Evolutionary conservation across 2,113 vertebrate genomes (phyloP), one percentile per base, ranked within the genome.

Genomic region (Podarcis cretensis): DNA sequence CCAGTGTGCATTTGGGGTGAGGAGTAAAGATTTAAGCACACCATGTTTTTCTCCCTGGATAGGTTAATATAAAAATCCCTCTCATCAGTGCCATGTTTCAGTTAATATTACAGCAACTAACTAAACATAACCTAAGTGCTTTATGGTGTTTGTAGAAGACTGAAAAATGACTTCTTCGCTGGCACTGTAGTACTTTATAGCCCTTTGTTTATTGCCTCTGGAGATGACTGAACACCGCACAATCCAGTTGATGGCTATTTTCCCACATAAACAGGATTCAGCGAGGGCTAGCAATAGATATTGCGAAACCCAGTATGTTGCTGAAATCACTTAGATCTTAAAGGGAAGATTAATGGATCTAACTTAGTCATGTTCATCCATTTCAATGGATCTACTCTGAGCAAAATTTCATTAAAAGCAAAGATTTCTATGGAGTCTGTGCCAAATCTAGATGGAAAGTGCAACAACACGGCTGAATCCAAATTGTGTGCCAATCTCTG

Each of bases 181-280:
- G 93, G 85, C 69, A 94, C 77, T 37, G 54, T 6, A 92, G 86
- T 85, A 40, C 79, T 93, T 91, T 82, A 85, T 73, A 90, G 85
- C 6, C 89, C 90, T 65, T 63, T 82, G 48, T 89, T 93, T 92
- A 92, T 86, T 90, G 84, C 69, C 74, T 94, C 81, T 74, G 84
- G 83, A 88, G 86, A 92, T 91, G 89, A 81, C 23, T 84, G 77
- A 89, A 86, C 87, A 91, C 94, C 87, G 92, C 93, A 95, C 90
- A 94, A 81, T 75, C 65, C 18, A 83, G 91, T 87, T 12, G 27
- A 76, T 83, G 85, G 92, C 93, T 92, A 91, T 92, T 94, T 94
- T 89, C 13, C 85, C 79, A 16, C 30, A 37, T 90, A 92, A 95
- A 18, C 7, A 74, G 66, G 82, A 25, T 76, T 88, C 77, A 43